Evolutionary conservation across 37 sponge, comb jelly and placozoan species (phyloP), one percentile per base, ranked within the genome.

Genomic region (Theonella swinhoei): DNA sequence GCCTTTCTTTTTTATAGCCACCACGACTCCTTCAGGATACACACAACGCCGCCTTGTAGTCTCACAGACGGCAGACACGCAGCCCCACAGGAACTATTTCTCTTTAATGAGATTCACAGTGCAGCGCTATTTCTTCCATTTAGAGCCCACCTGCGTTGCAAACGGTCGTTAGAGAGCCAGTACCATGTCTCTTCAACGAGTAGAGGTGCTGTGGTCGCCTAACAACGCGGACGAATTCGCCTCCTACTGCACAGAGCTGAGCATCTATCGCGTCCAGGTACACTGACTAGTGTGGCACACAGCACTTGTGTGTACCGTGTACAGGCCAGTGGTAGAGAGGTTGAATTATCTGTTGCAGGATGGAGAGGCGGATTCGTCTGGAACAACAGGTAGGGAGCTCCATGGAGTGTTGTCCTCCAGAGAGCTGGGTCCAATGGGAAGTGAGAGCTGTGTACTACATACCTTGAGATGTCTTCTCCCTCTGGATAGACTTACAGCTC

Each of bases 121-220:
- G n/a, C n/a, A n/a, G 54, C 54, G 7, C 14, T 47, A 7, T 14
- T 17, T 14, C 11, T 47, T 47, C 54, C 54, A 47, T 17, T 47
- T 47, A 47, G 54, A 47, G 54, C 54, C 11, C 54, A 47, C 54
- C 11, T 47, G 14, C 14, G 14, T 47, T 47, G 54, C 54, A 47
- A 47, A 47, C 54, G 54, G 54, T 47, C 54, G 54, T 47, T 47
- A 14, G 54, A 14, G 11, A 17, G 54, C 54, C 14, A 14, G 7
- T 7, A 14, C 54, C 11, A 47, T 47, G 54, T 47, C 54, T 14
- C 54, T 47, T 7, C 54, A 47, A 14, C 7, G 54, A 70, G 77
- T 87, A 37, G 80, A 86, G 60, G 88, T 92, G 25, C 66, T 79
- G 17, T 92, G 92, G 92, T 92, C 92, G 24, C 88, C 88, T n/a